These are phyloP conservation scores for Strix aluco DNA, from an alignment of 2,113 vertebrate genomes.

Conservation along the genomic window DNA sequence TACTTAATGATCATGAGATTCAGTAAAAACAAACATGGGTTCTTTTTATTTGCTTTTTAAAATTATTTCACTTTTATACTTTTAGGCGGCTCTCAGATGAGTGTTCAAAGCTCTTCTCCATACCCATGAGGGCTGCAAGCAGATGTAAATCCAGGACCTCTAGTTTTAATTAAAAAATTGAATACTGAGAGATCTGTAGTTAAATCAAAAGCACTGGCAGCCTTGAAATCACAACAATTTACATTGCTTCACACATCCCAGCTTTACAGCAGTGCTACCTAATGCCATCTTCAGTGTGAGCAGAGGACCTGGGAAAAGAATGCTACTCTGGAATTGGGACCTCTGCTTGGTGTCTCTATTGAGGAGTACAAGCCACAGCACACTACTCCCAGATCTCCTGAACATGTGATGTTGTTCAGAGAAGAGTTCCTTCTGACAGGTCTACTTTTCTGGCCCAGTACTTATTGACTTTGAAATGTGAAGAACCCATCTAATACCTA, in stretches of 20 bases:
- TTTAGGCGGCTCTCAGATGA: background rate
- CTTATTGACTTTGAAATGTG: background rate
- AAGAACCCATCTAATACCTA: background rate
- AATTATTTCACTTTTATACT: background rate
- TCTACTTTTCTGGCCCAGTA: background rate
- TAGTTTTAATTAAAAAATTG: constrained; percentile 7
- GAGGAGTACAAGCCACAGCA: background rate
- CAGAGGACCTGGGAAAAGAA: background rate
- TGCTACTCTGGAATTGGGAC: background rate
- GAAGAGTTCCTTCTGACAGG: background rate
- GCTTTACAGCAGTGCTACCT: background rate
- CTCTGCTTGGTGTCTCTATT: background rate
- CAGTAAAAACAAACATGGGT: background rate
- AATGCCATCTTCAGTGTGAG: background rate
- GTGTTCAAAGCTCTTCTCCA: background rate
- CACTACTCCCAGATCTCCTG: background rate
- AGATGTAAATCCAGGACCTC: background rate
- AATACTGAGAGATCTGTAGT: background rate
- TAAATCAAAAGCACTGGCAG: background rate
- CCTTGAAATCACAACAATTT: background rate
- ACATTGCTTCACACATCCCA: background rate
- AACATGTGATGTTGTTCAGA: background rate
- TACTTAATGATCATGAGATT: background rate
- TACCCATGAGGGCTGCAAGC: background rate
- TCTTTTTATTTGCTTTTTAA: background rate